A percentile compares a stretch with the other conserved stretches of the same genome.
Conservation (phyloP, 2,888 invertebrate species). For the Nyleta sp. region DNA sequence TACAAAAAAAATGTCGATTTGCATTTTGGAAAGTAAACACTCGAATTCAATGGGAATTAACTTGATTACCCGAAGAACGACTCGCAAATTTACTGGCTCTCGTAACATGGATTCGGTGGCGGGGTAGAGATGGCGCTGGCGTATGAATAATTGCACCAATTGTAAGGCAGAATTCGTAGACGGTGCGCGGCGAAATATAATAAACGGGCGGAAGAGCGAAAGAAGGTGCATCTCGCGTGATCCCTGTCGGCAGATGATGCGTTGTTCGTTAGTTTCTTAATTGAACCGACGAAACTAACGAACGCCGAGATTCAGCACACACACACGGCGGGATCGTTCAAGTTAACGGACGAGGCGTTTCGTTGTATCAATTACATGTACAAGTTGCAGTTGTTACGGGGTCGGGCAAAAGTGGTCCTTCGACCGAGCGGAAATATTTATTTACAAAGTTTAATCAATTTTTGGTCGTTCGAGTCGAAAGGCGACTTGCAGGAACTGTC, state of each 20-base stretch:
- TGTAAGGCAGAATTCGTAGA: slow-evolving; percentile 13
- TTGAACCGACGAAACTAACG: slow-evolving; percentile 33
- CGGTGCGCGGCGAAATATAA: not conserved
- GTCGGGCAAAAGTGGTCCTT: not conserved
- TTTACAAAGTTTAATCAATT: slow-evolving; percentile 23
- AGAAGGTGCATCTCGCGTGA: slow-evolving; percentile 11
- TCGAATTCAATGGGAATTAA: not conserved
- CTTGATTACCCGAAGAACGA: not conserved
- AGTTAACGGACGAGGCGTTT: slow-evolving; percentile 30
- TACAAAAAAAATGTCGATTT: no score
- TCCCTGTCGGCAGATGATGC: slow-evolving; percentile 26
- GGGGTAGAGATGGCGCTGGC: not conserved
- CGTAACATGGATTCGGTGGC: slow-evolving; percentile 5
- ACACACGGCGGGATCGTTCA: slow-evolving; percentile 28
- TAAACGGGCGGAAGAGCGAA: slow-evolving; percentile 11
- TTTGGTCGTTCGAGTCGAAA: not conserved
- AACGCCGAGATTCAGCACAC: slow-evolving; percentile 18
- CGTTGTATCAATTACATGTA: slow-evolving; percentile 27
- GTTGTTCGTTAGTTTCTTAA: slow-evolving; percentile 47
- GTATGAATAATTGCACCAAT: slow-evolving; percentile 36
- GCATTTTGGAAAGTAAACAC: no score
- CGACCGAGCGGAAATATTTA: slow-evolving; percentile 1
- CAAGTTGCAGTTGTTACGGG: not conserved
- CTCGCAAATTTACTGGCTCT: slow-evolving; percentile 4
- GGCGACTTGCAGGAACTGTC: slow-evolving; percentile 14